Evolutionary conservation across 1,140 invertebrate genomes (phyloP).

Genomic region (Drosophila novamexicana): DNA sequence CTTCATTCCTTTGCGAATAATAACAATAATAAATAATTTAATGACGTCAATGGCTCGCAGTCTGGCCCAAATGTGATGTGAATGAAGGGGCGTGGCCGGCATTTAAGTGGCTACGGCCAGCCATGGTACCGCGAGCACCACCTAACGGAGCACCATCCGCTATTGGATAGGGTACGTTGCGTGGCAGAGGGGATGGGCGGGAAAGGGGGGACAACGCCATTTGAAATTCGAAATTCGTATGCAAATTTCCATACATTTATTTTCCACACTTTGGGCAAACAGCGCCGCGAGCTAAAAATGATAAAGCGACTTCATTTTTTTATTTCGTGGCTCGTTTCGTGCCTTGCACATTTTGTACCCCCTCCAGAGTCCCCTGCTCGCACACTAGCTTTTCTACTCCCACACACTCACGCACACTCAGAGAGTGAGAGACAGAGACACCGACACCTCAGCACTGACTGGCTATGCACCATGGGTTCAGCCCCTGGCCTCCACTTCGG

Average conservation of each 20-base stretch:
- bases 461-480: conserved; percentile 50
- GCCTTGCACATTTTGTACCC: conserved; percentile 51
- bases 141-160: conserved; percentile 47
- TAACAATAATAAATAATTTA: conserved; percentile 53
- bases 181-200: background rate
- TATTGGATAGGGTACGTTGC: conserved; percentile 25
- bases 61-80: background rate
- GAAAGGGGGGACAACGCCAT: conserved; percentile 43
- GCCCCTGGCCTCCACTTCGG: conserved; percentile 12
- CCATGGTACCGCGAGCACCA: conserved; percentile 29
- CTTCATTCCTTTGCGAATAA: conserved; percentile 28
- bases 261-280: conserved; percentile 79
- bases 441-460: conserved; percentile 30
- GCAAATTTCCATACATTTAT: conserved; percentile 80
- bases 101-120: conserved; percentile 50
- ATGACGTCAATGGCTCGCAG: conserved; percentile 50
- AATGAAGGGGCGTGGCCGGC: conserved; percentile 32
- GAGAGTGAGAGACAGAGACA: background rate
- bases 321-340: conserved; percentile 60
- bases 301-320: conserved; percentile 81
- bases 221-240: conserved; percentile 77
- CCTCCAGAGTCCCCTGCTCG: background rate
- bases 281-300: conserved; percentile 76
- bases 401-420: conserved; percentile 16
- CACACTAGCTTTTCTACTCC: conserved; percentile 3